Percentiles rank a stretch among this genome's conserved stretches.
Evolutionary conservation across 35 echinoderm and acorn worm genomes (phyloP).

Genomic region (Ophiothrix spiculata): DNA sequence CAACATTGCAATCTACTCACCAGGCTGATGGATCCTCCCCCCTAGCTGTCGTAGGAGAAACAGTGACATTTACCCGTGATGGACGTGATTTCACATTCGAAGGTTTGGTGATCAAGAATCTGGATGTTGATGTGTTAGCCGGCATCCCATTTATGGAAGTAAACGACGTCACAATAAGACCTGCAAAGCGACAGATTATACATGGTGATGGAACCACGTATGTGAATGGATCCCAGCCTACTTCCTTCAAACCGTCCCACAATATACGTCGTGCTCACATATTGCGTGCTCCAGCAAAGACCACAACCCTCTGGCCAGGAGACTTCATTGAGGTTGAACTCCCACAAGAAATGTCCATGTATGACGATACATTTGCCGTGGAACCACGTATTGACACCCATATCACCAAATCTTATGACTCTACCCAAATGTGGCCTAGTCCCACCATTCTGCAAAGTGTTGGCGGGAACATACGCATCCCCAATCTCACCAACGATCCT

Average conservation of each 20-base stretch:
- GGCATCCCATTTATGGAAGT: constrained; percentile 54
- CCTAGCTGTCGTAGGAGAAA: constrained; percentile 53
- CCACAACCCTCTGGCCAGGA: constrained; percentile 45
- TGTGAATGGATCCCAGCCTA: neutral
- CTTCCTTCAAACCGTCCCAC: neutral
- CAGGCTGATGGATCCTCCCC: constrained; percentile 80
- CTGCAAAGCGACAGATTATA: constrained; percentile 35
- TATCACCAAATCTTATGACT: neutral
- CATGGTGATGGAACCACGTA: constrained; percentile 27
- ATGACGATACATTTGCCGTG: constrained; percentile 24
- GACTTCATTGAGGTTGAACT: constrained; percentile 42
- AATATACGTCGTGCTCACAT: constrained; percentile 42
- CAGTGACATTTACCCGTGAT: constrained; percentile 13
- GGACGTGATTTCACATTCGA: constrained; percentile 7
- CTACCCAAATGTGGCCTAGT: neutral
- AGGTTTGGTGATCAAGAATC: constrained; percentile 44
- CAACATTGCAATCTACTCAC: constrained; percentile 47
- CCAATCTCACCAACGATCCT: constrained; percentile 27
- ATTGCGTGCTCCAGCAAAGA: constrained; percentile 30
- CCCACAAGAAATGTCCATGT: neutral
- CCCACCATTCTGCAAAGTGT: constrained; percentile 17
- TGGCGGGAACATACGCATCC: constrained; percentile 40
- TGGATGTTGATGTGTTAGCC: constrained; percentile 48
- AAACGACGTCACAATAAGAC: constrained; percentile 50
- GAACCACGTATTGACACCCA: constrained; percentile 27